phyloP scores from a whole-genome alignment of 2,113 vertebrate species.

The Stercorarius parasiticus region DNA sequence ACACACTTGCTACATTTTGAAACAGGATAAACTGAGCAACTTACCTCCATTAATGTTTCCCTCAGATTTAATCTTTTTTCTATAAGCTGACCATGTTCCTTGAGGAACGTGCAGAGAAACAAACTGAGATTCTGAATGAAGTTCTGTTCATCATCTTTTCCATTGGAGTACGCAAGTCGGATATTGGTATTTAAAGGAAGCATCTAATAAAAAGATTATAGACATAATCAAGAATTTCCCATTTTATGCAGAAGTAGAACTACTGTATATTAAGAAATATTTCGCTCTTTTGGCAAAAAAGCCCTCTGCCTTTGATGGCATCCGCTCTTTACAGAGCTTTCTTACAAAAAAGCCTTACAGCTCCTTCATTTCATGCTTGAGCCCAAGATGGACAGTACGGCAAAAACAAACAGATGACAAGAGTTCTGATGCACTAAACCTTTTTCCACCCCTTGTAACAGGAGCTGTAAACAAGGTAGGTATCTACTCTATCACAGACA shows the following conservation, averaged over 20 bases:
- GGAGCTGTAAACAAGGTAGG: not conserved
- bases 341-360: not conserved
- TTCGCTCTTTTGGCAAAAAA: not conserved
- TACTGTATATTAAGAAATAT: not conserved
- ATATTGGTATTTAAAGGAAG: constrained; percentile 99
- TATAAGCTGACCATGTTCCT: constrained; percentile 96
- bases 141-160: constrained; percentile 98
- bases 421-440: not conserved
- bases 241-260: not conserved
- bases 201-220: constrained; percentile 79
- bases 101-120: constrained; percentile 98
- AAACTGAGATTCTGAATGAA: constrained; percentile 99
- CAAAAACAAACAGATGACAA: not conserved
- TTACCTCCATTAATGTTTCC: constrained; percentile 97
- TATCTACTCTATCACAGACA: not conserved
- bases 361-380: not conserved
- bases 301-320: not conserved
- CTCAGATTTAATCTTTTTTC: constrained; percentile 95
- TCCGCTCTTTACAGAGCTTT: not conserved
- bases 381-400: not conserved
- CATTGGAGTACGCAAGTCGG: constrained; percentile 93
- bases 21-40: not conserved
- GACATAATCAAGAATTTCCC: not conserved
- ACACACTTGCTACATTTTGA: not conserved
- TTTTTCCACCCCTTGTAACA: not conserved